A percentile compares a stretch with the other conserved stretches of the same genome.
These are phyloP conservation scores for Drosophila anomalata DNA, from an alignment of 2,888 invertebrate genomes.

Conservation along the genomic window DNA sequence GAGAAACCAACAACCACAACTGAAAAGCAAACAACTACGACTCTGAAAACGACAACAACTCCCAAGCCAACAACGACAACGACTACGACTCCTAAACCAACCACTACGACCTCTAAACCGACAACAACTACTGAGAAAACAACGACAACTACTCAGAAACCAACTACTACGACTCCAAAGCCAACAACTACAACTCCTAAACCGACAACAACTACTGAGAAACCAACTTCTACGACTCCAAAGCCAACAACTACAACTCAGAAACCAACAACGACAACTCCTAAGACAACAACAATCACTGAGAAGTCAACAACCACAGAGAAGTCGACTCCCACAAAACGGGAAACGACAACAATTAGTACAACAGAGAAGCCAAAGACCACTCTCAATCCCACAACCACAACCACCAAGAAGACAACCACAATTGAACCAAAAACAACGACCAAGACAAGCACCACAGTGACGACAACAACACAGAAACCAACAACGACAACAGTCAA, in stretches of 20 bases:
- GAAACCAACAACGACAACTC: not conserved
- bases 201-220: not conserved
- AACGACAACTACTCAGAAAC: not conserved
- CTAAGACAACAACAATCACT: conserved; percentile 3
- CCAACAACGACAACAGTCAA: conserved; percentile 1
- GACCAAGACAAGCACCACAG: not conserved
- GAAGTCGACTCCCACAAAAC: not conserved
- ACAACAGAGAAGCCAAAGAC: conserved; percentile 1
- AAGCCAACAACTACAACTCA: conserved; percentile 13
- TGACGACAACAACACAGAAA: not conserved
- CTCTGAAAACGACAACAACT: not conserved
- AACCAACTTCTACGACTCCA: conserved; percentile 3
- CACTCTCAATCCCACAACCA: not conserved
- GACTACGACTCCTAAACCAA: not conserved
- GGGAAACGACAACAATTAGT: conserved; percentile 2
- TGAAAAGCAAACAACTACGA: not conserved
- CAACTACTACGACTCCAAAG: not conserved
- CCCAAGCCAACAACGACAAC: conserved; percentile 8
- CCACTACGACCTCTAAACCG: not conserved
- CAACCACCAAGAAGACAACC: conserved; percentile 2
- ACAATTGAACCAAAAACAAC: not conserved
- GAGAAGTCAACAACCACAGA: conserved; percentile 1
- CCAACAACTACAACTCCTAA: not conserved
- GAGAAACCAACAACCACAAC: not conserved
- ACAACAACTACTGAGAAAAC: not conserved